phyloP scores from a whole-genome alignment of 2,113 vertebrate species.

The Mugil cephalus region DNA sequence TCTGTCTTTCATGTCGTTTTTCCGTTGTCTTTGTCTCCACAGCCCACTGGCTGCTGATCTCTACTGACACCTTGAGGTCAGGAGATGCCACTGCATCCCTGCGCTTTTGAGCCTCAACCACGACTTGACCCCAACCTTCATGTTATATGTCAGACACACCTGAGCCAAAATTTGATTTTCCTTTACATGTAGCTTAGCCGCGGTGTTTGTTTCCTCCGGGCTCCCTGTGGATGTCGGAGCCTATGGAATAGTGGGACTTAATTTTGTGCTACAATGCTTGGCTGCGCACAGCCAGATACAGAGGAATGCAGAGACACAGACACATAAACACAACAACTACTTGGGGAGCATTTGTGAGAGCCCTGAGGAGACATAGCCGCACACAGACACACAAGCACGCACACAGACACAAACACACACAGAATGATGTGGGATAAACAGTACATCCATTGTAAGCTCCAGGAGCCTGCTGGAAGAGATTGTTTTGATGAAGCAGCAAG shows the following conservation, averaged over 20 bases:
- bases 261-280: conserved; percentile 77
- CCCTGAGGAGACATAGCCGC: conserved; percentile 64
- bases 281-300: conserved; percentile 70
- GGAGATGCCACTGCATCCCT: conserved; percentile 57
- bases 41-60: conserved; percentile 69
- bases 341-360: conserved; percentile 66
- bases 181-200: conserved; percentile 4
- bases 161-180: conserved; percentile 19
- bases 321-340: conserved; percentile 72
- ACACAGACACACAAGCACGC: conserved; percentile 43
- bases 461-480: conserved; percentile 73
- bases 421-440: conserved; percentile 63
- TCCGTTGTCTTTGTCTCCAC: conserved; percentile 1
- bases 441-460: conserved; percentile 74
- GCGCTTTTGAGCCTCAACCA: conserved; percentile 4
- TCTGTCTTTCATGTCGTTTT: not conserved
- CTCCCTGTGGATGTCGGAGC: conserved; percentile 39
- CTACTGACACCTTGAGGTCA: conserved; percentile 81
- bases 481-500: conserved; percentile 76
- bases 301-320: conserved; percentile 63
- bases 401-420: conserved; percentile 25
- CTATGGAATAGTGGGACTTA: conserved; percentile 68
- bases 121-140: conserved; percentile 53
- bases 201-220: conserved; percentile 1
- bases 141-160: conserved; percentile 23